A percentile compares a stretch with the other conserved stretches of the same genome.
Evolutionary conservation across 2,888 invertebrate genomes (phyloP).

Genomic region (Lottia gigantea): DNA sequence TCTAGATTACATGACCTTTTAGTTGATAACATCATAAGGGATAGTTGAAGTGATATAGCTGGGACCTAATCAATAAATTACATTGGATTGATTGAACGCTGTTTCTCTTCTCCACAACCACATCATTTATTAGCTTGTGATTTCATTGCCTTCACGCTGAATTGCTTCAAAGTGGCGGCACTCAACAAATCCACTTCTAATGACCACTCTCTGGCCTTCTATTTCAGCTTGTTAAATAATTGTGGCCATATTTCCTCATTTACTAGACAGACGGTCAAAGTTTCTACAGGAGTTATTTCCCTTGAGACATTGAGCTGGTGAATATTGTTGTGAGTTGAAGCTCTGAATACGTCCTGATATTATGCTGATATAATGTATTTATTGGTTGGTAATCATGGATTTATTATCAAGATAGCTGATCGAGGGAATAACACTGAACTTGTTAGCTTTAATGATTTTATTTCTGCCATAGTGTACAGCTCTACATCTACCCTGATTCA

Average conservation of each 20-base stretch:
- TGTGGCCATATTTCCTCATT: conserved; percentile 7
- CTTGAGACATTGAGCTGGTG: conserved; percentile 2
- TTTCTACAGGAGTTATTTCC: conserved; percentile 6
- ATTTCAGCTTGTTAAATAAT: conserved; percentile 3
- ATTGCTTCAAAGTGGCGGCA: neutral
- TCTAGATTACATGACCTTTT: conserved; percentile 11
- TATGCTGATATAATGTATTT: conserved; percentile 5
- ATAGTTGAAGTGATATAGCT: conserved; percentile 2
- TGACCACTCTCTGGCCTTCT: conserved; percentile 4
- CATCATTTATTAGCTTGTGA: conserved; percentile 11
- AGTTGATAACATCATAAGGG: conserved; percentile 6
- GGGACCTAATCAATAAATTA: conserved; percentile 11
- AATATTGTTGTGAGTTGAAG: neutral
- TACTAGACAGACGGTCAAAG: neutral
- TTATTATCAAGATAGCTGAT: conserved; percentile 8
- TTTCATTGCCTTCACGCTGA: conserved; percentile 8
- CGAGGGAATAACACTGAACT: neutral
- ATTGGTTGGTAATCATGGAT: conserved; percentile 5
- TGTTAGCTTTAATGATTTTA: conserved; percentile 5
- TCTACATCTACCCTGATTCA: no score
- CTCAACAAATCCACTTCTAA: conserved; percentile 7
- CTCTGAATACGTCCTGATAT: neutral
- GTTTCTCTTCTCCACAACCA: neutral
- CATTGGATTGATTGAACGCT: conserved; percentile 8
- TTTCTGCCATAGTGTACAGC: neutral